Evolutionary conservation across 2,888 invertebrate genomes (phyloP), one percentile per base, ranked within the genome.

Genomic region (Strigamia crassipes): DNA sequence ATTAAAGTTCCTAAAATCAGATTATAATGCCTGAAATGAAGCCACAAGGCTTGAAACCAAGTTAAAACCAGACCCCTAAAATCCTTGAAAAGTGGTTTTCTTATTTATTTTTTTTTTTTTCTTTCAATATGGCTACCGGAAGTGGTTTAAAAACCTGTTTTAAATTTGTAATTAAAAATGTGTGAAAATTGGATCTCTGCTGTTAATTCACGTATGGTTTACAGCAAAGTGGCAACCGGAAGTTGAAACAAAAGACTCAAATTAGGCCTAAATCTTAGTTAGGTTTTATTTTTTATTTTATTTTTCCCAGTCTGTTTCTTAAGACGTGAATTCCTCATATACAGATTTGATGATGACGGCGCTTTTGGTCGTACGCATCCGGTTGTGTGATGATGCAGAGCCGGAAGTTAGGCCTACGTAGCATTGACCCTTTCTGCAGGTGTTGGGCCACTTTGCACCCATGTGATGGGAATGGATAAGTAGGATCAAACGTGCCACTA

Each of bases 351-450:
- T 66, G 61, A 66, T 66, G 61, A 23, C 61, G 9, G 21, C 61
- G 23, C 61, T 66, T 23, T 66, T 66, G 18, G 61, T 66, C 1
- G 10, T 21, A 51, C 6, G 21, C 61, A 66, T 66, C 61, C 61
- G 61, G 61, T 66, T 66, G 61, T 66, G 61, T 66, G 61, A 23
- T 66, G 61, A 23, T 9, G 21, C 61, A 21, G 61, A 66, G 61
- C 61, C 61, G 61, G 61, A 66, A 66, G 61, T 66, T 51, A 51
- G 61, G 61, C 12, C n/a, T 66, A 23, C 18, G 61, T 66, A 66
- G 61, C 61, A 66, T 66, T 66, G 61, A 66, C 61, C 61, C 61
- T 23, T 66, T 66, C 18, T 66, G 61, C 61, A 66, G 61, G 61
- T 66, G 61, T 66, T 66, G 21, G 61, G 61, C 61, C 61, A 66